A percentile compares a stretch with the other conserved stretches of the same genome.
Conservation (phyloP, 2,888 invertebrate species). For the Brachypalpus laphriformis region DNA sequence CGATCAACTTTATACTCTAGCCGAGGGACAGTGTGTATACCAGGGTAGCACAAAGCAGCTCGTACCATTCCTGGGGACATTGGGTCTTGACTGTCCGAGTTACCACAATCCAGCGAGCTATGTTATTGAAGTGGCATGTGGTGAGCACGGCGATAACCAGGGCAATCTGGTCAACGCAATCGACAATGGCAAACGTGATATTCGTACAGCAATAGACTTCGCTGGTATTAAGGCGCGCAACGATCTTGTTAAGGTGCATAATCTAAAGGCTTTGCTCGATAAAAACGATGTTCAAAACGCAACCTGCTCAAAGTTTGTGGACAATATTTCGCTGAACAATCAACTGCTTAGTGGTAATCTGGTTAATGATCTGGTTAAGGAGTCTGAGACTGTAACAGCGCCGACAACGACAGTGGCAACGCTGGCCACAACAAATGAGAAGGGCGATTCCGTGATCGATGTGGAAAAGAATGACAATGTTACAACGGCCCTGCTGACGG, state of each 20-base stretch:
- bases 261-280: constrained; percentile 82
- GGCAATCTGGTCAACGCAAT: constrained; percentile 93
- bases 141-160: constrained; percentile 96
- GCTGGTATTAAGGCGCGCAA: constrained; percentile 85
- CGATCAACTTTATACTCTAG: constrained; percentile 95
- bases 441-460: constrained; percentile 81
- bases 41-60: constrained; percentile 94
- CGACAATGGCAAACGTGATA: constrained; percentile 92
- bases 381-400: constrained; percentile 74
- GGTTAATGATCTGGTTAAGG: constrained; percentile 86
- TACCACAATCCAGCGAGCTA: constrained; percentile 99
- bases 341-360: constrained; percentile 84
- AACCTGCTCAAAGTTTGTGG: constrained; percentile 79
- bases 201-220: constrained; percentile 89
- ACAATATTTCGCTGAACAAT: constrained; percentile 81
- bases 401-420: constrained; percentile 54
- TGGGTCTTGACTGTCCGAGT: constrained; percentile 94
- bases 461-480: constrained; percentile 88
- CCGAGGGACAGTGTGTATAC: constrained; percentile 97
- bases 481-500: constrained; percentile 87
- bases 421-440: constrained; percentile 78
- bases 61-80: constrained; percentile 91
- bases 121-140: constrained; percentile 97
- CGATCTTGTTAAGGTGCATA: constrained; percentile 84
- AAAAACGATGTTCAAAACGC: constrained; percentile 84